Evolutionary conservation across 2,797 vertebrate genomes (phyloP).

Genomic region (Sebastes matsubarae): DNA sequence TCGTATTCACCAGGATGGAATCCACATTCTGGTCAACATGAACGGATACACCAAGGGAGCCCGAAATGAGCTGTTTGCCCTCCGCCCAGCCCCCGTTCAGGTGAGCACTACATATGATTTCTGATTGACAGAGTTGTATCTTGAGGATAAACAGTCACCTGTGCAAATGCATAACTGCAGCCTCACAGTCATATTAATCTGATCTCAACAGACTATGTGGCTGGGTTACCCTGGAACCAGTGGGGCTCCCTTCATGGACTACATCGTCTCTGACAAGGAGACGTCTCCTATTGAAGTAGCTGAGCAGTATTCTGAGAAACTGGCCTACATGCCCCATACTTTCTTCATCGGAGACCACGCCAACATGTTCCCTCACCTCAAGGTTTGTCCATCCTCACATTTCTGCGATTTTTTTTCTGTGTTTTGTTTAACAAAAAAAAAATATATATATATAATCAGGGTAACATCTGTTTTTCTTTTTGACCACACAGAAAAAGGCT

Average conservation of each 20-base stretch:
- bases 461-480: not conserved
- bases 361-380: constrained; percentile 99
- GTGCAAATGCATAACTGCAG: not conserved
- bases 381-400: constrained; percentile 81
- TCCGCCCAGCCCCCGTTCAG: constrained; percentile 95
- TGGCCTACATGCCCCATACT: constrained; percentile 98
- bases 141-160: not conserved
- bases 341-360: constrained; percentile 99
- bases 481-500: constrained; percentile 91
- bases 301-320: constrained; percentile 98
- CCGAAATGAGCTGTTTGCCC: constrained; percentile 95
- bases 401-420: not conserved
- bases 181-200: not conserved
- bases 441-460: no score
- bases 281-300: constrained; percentile 94
- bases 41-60: constrained; percentile 99
- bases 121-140: not conserved
- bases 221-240: constrained; percentile 98
- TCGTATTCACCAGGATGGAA: constrained; percentile 97
- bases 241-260: constrained; percentile 98
- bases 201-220: constrained; percentile 91
- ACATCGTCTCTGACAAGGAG: constrained; percentile 95
- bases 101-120: constrained; percentile 65
- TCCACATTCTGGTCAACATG: constrained; percentile 98
- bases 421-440: not conserved